Conservation (phyloP, 1,140 invertebrate species). For the Daktulosphaira vitifoliae region DNA sequence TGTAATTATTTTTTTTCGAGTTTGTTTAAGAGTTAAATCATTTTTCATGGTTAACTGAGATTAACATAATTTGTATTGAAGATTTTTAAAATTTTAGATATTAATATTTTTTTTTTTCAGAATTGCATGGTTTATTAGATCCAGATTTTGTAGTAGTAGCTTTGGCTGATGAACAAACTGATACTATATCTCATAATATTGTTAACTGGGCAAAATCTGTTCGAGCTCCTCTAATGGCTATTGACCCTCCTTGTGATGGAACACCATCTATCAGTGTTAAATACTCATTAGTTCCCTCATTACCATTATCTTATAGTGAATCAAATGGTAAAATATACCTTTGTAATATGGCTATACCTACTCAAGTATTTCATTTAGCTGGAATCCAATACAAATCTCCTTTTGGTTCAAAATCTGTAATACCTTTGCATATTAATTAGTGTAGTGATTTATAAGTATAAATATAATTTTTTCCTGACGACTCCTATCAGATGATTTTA, state of each 20-base stretch:
- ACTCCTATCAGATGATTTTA: slow-evolving; percentile 13
- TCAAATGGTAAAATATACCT: slow-evolving; percentile 74
- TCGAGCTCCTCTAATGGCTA: slow-evolving; percentile 65
- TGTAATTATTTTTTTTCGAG: too few relatives aligned
- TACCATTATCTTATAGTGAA: slow-evolving; percentile 62
- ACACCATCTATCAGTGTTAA: slow-evolving; percentile 59
- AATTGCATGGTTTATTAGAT: slow-evolving; percentile 46
- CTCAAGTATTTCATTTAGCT: slow-evolving; percentile 63
- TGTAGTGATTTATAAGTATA: slow-evolving; percentile 9
- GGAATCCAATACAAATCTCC: slow-evolving; percentile 75
- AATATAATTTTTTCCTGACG: slow-evolving; percentile 10
- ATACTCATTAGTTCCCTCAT: slow-evolving; percentile 61
- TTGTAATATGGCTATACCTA: slow-evolving; percentile 74
- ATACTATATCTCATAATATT: slow-evolving; percentile 40
- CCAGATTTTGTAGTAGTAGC: slow-evolving; percentile 63
- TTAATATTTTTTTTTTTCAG: slow-evolving; percentile 40
- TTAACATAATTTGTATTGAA: too few relatives aligned
- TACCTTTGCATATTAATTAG: slow-evolving; percentile 58
- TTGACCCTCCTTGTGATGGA: slow-evolving; percentile 67
- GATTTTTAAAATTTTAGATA: neutral
- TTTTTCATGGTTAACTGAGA: too few relatives aligned
- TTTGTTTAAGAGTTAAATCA: too few relatives aligned
- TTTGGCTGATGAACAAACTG: slow-evolving; percentile 48
- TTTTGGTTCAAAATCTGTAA: slow-evolving; percentile 79
- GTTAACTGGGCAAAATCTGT: slow-evolving; percentile 59